Evolutionary conservation across 2,797 vertebrate genomes (phyloP).

Genomic region (Podarcis lilfordi): DNA sequence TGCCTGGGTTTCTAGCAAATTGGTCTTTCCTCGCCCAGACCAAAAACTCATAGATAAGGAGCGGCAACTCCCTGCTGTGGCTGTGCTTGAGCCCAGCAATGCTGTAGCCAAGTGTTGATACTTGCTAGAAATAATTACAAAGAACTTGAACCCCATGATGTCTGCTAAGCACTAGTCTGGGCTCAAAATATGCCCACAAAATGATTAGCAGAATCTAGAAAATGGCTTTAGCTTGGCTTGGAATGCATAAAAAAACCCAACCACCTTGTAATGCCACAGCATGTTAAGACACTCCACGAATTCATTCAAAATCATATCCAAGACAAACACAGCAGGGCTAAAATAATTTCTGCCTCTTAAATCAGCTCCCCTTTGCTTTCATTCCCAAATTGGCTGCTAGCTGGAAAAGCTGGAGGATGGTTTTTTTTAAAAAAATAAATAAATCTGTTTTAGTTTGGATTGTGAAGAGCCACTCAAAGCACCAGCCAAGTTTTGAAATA

Average conservation of each 20-base stretch:
- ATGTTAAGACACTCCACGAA: constrained; percentile 31
- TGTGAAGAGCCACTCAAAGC: neutral
- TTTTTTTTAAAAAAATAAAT: neutral
- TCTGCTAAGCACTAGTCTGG: constrained; percentile 21
- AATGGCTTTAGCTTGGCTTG: constrained; percentile 24
- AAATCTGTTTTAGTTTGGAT: constrained; percentile 22
- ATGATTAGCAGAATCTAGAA: constrained; percentile 51
- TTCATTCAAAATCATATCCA: constrained; percentile 43
- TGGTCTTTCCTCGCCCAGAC: neutral
- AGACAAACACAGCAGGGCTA: constrained; percentile 25
- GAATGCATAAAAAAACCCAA: neutral
- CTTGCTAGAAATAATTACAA: constrained; percentile 27
- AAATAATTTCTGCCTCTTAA: constrained; percentile 45
- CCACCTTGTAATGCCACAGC: constrained; percentile 17
- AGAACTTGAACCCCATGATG: constrained; percentile 8
- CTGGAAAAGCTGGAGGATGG: neutral
- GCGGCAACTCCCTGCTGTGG: neutral
- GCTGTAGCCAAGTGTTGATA: constrained; percentile 9
- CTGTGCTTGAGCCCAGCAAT: constrained; percentile 14
- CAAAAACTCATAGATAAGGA: constrained; percentile 9
- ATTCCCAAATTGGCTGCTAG: constrained; percentile 50
- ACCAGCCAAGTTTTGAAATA: constrained; percentile 11
- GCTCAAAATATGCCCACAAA: constrained; percentile 35
- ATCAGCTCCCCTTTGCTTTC: constrained; percentile 26
- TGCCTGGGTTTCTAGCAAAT: constrained; percentile 6